phyloP scores from a whole-genome alignment of 2,797 vertebrate species.

The Argyrosomus regius region DNA sequence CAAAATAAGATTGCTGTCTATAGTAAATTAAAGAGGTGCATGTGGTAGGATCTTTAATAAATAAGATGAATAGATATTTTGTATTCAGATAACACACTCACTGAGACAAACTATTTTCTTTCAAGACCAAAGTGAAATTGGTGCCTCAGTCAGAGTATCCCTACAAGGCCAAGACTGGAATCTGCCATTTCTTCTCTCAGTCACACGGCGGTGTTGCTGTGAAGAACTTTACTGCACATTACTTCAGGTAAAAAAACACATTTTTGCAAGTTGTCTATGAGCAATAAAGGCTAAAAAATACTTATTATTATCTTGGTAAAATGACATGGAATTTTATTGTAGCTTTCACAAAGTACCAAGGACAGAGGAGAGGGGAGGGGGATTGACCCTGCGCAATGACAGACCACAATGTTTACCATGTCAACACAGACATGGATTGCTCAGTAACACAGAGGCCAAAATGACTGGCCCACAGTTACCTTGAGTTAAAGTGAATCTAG shows the following conservation, averaged over 20 bases:
- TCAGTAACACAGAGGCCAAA: slow-evolving; percentile 38
- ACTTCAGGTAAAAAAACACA: slow-evolving; percentile 87
- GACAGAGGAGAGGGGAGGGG: slow-evolving; percentile 14
- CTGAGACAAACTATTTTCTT: slow-evolving; percentile 33
- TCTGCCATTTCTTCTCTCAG: slow-evolving; percentile 88
- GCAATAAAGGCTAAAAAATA: slow-evolving; percentile 44
- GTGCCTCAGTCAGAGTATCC: slow-evolving; percentile 88
- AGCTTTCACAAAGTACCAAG: slow-evolving; percentile 44
- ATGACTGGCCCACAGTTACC: slow-evolving; percentile 23
- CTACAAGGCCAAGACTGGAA: slow-evolving; percentile 88
- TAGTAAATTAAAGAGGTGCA: slow-evolving; percentile 10
- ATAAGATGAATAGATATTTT: slow-evolving; percentile 31
- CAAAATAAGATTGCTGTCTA: slow-evolving; percentile 6
- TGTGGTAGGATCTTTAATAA: slow-evolving; percentile 10
- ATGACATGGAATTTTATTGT: slow-evolving; percentile 20
- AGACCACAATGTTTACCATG: slow-evolving; percentile 52
- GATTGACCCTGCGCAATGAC: neutral
- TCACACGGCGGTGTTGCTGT: slow-evolving; percentile 86
- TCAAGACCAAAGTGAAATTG: slow-evolving; percentile 88
- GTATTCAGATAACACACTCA: slow-evolving; percentile 20
- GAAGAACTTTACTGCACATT: slow-evolving; percentile 85
- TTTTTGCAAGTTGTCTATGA: slow-evolving; percentile 2
- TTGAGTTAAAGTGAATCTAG: slow-evolving; percentile 11
- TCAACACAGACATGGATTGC: slow-evolving; percentile 50
- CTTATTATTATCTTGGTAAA: neutral